These are phyloP conservation scores for Colaptes auratus DNA, from an alignment of 2,113 vertebrate species.

Conservation along the genomic window DNA sequence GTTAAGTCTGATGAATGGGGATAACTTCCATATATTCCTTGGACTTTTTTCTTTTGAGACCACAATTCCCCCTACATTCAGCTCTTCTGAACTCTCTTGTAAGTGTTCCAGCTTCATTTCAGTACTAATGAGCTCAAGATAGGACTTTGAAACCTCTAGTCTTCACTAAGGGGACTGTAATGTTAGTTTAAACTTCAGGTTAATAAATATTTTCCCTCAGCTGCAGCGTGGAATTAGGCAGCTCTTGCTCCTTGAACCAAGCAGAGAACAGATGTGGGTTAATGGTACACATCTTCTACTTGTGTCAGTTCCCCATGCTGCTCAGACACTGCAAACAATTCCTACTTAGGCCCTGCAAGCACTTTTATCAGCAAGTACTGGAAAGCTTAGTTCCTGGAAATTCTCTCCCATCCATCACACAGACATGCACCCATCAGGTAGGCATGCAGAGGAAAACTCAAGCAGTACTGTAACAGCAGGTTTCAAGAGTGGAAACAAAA, in stretches of 20 bases:
- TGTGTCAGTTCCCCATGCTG: neutral
- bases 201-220: neutral
- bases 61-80: neutral
- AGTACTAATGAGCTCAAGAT: neutral
- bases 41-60: neutral
- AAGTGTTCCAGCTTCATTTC: neutral
- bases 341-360: neutral
- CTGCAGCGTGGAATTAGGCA: neutral
- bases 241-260: neutral
- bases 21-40: neutral
- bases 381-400: neutral
- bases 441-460: neutral
- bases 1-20: neutral
- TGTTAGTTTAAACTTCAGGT: neutral
- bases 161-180: neutral
- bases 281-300: neutral
- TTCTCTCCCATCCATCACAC: neutral
- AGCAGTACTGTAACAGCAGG: neutral
- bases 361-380: neutral
- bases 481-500: neutral
- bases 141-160: neutral
- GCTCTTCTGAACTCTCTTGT: neutral
- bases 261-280: neutral
- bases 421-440: neutral
- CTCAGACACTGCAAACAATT: neutral